These are phyloP conservation scores for Benthosema pterotum DNA, from an alignment of 2,797 vertebrate species.

Conservation along the genomic window DNA sequence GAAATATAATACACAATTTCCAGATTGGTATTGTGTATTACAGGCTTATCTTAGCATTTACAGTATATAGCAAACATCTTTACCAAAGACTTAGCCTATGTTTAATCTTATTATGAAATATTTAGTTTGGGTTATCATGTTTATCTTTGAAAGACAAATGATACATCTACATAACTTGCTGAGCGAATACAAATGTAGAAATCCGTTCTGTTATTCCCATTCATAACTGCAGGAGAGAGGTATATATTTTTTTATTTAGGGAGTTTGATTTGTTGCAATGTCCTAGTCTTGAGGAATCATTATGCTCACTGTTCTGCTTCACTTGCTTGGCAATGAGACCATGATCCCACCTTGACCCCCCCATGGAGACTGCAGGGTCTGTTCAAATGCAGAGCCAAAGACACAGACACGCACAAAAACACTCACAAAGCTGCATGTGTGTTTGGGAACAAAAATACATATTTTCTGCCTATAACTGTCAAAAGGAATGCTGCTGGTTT, in stretches of 20 bases:
- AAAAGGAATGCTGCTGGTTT: conserved; percentile 51
- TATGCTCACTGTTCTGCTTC: conserved; percentile 7
- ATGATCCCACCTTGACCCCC: conserved; percentile 1
- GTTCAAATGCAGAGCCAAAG: conserved; percentile 12
- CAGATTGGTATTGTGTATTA: too few species aligned
- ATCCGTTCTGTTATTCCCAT: neutral
- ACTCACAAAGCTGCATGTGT: conserved; percentile 28
- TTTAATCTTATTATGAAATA: neutral
- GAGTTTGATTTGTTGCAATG: conserved; percentile 12
- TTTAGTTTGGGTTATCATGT: conserved; percentile 5
- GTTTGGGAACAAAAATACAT: conserved; percentile 57
- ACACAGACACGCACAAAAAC: neutral
- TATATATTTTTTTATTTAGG: neutral
- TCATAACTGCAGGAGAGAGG: neutral
- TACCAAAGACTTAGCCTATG: neutral
- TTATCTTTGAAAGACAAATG: conserved; percentile 29
- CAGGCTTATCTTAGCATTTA: conserved; percentile 12
- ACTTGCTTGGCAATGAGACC: conserved; percentile 2
- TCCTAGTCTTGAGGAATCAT: conserved; percentile 14
- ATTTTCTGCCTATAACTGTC: conserved; percentile 49
- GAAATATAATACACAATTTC: too few species aligned
- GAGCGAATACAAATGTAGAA: neutral
- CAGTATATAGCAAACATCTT: neutral
- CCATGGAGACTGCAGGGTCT: conserved; percentile 20
- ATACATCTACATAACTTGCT: neutral